A percentile compares a stretch with the other conserved stretches of the same genome.
Evolutionary conservation across 2,888 invertebrate species (phyloP).

Genomic region (Lissocephala sabroskyi): DNA sequence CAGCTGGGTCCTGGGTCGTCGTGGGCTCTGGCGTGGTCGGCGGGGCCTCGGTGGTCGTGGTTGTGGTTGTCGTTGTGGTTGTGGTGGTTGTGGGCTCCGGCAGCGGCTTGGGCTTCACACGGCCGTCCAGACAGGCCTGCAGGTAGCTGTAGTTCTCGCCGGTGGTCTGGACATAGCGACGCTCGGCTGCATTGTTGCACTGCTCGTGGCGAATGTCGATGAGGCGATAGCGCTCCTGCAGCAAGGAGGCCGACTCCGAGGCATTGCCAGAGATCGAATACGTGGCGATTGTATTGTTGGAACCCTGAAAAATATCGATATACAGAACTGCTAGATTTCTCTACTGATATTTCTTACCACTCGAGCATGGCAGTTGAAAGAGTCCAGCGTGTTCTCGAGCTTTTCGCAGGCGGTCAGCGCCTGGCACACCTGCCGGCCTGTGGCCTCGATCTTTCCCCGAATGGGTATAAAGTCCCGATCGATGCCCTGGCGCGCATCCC

Average conservation of each 20-base stretch:
- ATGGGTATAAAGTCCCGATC: conserved; percentile 41
- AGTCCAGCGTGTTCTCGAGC: conserved; percentile 41
- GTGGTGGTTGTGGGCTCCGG: conserved; percentile 17
- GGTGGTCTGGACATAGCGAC: conserved; percentile 49
- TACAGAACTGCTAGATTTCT: too few species aligned
- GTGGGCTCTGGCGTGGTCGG: conserved; percentile 23
- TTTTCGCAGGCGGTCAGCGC: conserved; percentile 33
- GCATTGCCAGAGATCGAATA: conserved; percentile 66
- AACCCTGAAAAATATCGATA: conserved; percentile 41
- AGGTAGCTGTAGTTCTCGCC: conserved; percentile 57
- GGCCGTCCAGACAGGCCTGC: conserved; percentile 58
- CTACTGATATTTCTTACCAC: conserved; percentile 41
- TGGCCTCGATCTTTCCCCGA: conserved; percentile 32
- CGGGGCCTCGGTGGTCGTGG: conserved; percentile 38
- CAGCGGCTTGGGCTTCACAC: conserved; percentile 32
- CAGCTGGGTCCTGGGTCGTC: conserved; percentile 26
- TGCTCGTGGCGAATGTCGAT: conserved; percentile 56
- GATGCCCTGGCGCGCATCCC: conserved; percentile 35
- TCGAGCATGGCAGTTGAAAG: conserved; percentile 54
- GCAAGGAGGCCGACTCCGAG: conserved; percentile 43
- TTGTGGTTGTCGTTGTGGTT: conserved; percentile 24
- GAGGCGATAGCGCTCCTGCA: conserved; percentile 58
- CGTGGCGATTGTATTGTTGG: conserved; percentile 55
- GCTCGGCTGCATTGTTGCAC: conserved; percentile 49
- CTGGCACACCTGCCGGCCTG: conserved; percentile 38